Base-by-base conservation (phyloP, 2,113 vertebrate genomes). In the Urocitellus parryii region DNA sequence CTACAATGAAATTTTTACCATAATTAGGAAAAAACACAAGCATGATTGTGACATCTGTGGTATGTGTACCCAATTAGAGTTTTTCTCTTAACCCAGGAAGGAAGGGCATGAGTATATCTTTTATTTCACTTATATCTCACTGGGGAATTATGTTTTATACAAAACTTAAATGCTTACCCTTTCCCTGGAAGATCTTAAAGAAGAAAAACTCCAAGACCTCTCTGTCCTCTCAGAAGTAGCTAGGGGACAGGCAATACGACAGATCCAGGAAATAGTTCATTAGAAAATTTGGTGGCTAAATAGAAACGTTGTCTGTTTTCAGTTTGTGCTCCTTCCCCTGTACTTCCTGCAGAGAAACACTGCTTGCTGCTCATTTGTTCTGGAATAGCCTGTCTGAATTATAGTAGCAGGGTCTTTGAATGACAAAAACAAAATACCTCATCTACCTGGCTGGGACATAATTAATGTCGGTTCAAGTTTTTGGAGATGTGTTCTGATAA, bases 1-100 rank as follows among this genome's bases (percentile, higher is more conserved):
- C 78, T 97, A 16, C 83, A 94, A 96, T 68, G 88, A 96, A 97
- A 74, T 0, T 70, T 74, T 91, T 88, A 24, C 97, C 94, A 5
- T 70, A 48, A 85, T 97, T 48, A 25, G 94, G 97, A 96, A 98
- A 13, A 70, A 85, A 95, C 92, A 72, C 22, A 68, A 93, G 78
- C 91, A 32, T 29, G 42, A 42, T 73, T 79, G 45, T 95, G 81
- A 97, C 83, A 79, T 92, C 81, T 83, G 51, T 80, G 78, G 25
- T 92, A 12, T 97, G 74, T n/a, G 65, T 16, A 1, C 37, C 9
- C 34, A 27, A 17, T 51, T 56, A 76, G 13, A 96, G 78, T 0
- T 42, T 70, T 90, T 93, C 78, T 94, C 51, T 93, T 91, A 88
- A 92, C 68, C 96, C 97, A 96, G 83, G 89, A 86, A 42, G 65